phyloP scores from a whole-genome alignment of 2,888 invertebrate species.

The Tinea semifulvella region DNA sequence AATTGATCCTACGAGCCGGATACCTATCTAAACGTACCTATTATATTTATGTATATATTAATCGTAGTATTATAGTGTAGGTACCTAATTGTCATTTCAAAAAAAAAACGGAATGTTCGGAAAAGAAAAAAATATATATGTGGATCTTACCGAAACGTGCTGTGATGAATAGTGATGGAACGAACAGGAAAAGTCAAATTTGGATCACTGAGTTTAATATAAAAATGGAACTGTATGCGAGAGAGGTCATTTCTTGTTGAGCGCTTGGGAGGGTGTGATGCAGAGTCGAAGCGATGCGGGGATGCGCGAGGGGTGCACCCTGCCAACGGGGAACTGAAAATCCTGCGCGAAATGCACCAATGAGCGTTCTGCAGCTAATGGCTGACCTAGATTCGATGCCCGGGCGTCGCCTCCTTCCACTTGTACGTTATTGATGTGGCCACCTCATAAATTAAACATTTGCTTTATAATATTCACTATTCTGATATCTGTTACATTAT shows the following conservation, averaged over 20 bases:
- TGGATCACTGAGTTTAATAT: background rate
- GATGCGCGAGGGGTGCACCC: slow-evolving; percentile 9
- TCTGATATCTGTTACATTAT: no score
- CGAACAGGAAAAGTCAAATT: background rate
- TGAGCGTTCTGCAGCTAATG: slow-evolving; percentile 1
- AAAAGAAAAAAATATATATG: no score
- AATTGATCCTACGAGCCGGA: no score
- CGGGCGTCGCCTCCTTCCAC: background rate
- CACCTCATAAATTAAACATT: background rate
- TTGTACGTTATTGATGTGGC: background rate
- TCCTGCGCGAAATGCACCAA: slow-evolving; percentile 9
- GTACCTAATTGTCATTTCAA: no score
- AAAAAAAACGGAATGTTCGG: no score
- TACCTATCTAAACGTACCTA: no score
- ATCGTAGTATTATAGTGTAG: no score
- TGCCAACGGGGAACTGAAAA: background rate
- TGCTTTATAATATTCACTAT: no score
- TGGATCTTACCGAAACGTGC: no score
- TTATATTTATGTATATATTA: no score
- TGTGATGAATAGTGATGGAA: no score
- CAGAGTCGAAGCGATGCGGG: background rate
- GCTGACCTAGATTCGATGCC: background rate
- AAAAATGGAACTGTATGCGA: background rate
- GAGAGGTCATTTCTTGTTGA: background rate
- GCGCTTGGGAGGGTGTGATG: background rate